A percentile compares a stretch with the other conserved stretches of the same genome.
Evolutionary conservation across 2,797 vertebrate genomes (phyloP).

Genomic region (Poeciliopsis infans): DNA sequence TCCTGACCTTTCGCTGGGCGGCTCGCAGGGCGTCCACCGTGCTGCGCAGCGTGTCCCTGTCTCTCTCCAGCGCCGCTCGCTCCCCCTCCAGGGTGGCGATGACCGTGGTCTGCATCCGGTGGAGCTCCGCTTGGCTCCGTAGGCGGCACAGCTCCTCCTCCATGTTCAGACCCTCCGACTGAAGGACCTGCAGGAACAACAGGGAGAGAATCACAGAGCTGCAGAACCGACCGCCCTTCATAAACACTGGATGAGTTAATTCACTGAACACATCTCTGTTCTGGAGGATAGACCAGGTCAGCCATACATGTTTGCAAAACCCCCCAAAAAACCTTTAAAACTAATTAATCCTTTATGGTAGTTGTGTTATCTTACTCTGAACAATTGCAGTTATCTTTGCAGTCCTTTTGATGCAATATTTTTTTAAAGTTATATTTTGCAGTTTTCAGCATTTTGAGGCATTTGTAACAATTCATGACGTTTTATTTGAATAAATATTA

Average conservation of each 20-base stretch:
- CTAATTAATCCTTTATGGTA: not conserved
- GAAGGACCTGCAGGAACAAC: constrained; percentile 62
- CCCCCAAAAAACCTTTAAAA: not conserved
- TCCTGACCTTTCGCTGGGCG: constrained; percentile 79
- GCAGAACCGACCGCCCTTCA: not conserved
- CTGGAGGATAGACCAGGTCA: not conserved
- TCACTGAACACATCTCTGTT: not conserved
- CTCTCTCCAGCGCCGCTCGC: constrained; percentile 78
- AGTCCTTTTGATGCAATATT: not conserved
- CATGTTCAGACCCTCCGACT: constrained; percentile 73
- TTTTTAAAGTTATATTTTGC: not conserved
- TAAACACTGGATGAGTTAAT: not conserved
- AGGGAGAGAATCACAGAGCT: not conserved
- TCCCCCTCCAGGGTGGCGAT: constrained; percentile 83
- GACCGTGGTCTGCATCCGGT: constrained; percentile 80
- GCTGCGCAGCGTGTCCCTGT: constrained; percentile 78
- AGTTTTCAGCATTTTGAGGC: not conserved
- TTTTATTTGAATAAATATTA: not conserved
- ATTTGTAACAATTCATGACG: not conserved
- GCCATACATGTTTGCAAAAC: not conserved
- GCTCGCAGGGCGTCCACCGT: constrained; percentile 74
- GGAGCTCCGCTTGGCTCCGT: constrained; percentile 79
- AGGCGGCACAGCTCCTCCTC: constrained; percentile 83
- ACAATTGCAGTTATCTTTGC: not conserved
- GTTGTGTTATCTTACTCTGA: not conserved